Conservation (phyloP, 1,140 invertebrate genomes). For the Musca domestica region DNA sequence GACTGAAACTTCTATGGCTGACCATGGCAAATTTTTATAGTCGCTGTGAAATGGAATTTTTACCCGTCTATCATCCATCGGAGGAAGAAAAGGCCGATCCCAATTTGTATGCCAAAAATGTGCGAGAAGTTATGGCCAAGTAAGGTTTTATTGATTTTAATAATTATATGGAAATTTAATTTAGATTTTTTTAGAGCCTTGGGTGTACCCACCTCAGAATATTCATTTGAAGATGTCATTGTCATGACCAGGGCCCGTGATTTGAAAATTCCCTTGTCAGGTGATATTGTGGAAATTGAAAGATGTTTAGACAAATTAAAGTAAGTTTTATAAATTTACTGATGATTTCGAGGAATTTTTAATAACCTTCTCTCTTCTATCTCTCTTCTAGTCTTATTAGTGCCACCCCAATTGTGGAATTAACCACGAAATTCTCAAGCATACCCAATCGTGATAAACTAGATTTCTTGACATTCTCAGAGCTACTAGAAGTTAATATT, state of each 20-base stretch:
- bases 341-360: neutral
- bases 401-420: slow-evolving; percentile 34
- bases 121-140: slow-evolving; percentile 88
- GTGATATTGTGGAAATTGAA: slow-evolving; percentile 72
- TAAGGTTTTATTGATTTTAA: slow-evolving; percentile 55
- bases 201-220: slow-evolving; percentile 82
- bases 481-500: slow-evolving; percentile 40
- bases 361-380: neutral
- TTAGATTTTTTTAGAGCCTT: slow-evolving; percentile 63
- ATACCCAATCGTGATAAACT: slow-evolving; percentile 38
- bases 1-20: slow-evolving; percentile 74
- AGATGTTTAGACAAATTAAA: slow-evolving; percentile 71
- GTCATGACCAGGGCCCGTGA: slow-evolving; percentile 79
- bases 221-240: slow-evolving; percentile 88
- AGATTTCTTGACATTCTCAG: slow-evolving; percentile 44
- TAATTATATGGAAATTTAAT: neutral
- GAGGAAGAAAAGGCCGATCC: slow-evolving; percentile 84
- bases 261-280: slow-evolving; percentile 72
- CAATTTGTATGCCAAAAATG: slow-evolving; percentile 87
- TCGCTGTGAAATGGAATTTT: slow-evolving; percentile 89
- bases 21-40: slow-evolving; percentile 89
- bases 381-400: slow-evolving; percentile 33
- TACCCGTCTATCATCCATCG: slow-evolving; percentile 87
- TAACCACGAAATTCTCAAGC: slow-evolving; percentile 34
- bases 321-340: slow-evolving; percentile 51